These are phyloP conservation scores for Arge pagana DNA, from an alignment of 2,888 invertebrate genomes.

Conservation along the genomic window DNA sequence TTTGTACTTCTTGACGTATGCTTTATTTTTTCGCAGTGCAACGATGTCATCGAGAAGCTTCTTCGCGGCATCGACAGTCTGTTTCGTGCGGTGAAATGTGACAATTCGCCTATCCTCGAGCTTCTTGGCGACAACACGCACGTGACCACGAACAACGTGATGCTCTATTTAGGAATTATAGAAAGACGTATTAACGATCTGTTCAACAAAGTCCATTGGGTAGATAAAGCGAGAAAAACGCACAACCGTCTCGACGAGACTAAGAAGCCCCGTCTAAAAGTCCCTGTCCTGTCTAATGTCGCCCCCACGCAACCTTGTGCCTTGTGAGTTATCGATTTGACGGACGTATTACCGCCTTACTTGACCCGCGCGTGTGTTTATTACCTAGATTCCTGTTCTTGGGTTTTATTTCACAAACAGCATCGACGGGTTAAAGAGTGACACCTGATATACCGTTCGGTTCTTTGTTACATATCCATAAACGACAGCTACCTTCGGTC, in stretches of 20 bases:
- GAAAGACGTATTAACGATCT: slow-evolving; percentile 75
- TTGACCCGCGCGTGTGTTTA: too few species aligned
- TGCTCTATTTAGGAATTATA: slow-evolving; percentile 80
- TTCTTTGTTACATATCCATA: too few species aligned
- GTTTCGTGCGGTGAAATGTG: slow-evolving; percentile 71
- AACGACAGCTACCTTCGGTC: too few species aligned
- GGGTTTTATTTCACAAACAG: too few species aligned
- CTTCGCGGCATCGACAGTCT: slow-evolving; percentile 59
- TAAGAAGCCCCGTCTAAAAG: slow-evolving; percentile 46
- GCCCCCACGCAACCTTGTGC: slow-evolving; percentile 61
- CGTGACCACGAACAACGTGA: slow-evolving; percentile 76
- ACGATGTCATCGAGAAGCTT: slow-evolving; percentile 52
- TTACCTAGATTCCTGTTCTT: too few species aligned
- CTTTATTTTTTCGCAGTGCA: slow-evolving; percentile 40
- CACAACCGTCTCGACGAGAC: slow-evolving; percentile 50
- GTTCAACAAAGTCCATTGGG: slow-evolving; percentile 62
- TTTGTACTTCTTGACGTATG: slow-evolving; percentile 8
- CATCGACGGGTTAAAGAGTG: too few species aligned
- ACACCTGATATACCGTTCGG: too few species aligned
- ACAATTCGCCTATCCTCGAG: slow-evolving; percentile 72
- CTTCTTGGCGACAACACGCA: slow-evolving; percentile 74
- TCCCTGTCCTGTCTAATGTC: slow-evolving; percentile 52
- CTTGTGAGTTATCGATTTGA: slow-evolving; percentile 57
- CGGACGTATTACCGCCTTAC: too few species aligned
- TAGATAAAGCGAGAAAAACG: slow-evolving; percentile 47